Evolutionary conservation across 2,888 invertebrate genomes (phyloP), one percentile per base, ranked within the genome.

Genomic region (Ophion obscuratus): DNA sequence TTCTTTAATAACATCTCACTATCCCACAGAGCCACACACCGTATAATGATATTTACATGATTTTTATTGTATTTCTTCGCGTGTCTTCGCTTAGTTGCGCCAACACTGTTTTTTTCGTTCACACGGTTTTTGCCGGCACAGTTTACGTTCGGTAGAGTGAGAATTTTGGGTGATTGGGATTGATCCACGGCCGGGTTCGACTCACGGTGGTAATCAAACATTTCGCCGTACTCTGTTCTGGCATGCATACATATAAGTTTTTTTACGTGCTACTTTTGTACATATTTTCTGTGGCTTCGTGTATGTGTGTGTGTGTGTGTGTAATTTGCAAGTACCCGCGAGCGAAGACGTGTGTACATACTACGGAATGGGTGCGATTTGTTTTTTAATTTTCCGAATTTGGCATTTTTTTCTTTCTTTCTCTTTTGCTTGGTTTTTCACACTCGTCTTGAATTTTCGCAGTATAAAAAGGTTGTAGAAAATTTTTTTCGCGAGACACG

Each of bases 401-500:
- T 47, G 20, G 27, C 61, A 57, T 76, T 64, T 36, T 17, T 17
- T 40, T 31, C 31, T 2, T 70, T n/a, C 4, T 59, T 31, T 47
- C 61, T 73, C 24, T 10, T 24, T 40, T 5, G 40, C 40, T 40
- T 40, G 40, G 53, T 5, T 11, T 14, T 53, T 53, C 17, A 17
- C 53, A 17, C 53, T 53, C 53, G 17, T 14, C 53, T 36, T 57
- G 27, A 27, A 24, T 57, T 53, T 47, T 67, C 59, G 59, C 74
- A 24, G 83, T 86, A 83, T 86, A 86, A 83, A 86, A 86, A 83
- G 78, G 74, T 77, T 24, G 83, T 86, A 86, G 81, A 86, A 86
- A 86, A 83, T 81, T 86, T 81, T 68, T 83, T 81, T 77, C 77
- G 83, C 61, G 17, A 24, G 3, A n/a, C 53, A 24, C 27, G 47